Base-by-base conservation (phyloP, 2,888 invertebrate genomes). In the Congeria kusceri region DNA sequence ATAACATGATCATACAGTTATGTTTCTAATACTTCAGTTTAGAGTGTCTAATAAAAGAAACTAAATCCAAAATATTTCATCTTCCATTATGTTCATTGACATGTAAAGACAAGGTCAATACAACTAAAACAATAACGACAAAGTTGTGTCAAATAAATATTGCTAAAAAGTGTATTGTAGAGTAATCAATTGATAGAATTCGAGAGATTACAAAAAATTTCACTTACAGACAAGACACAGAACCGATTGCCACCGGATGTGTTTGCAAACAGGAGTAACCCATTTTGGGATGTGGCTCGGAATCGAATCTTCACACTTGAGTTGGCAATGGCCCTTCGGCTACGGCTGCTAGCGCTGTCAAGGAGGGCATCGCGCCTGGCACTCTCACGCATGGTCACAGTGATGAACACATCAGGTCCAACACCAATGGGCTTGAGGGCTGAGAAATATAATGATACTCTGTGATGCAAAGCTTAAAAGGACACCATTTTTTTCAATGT, bases 231-330 rank as follows among this genome's bases (percentile, higher is more conserved):
- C 4, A 91, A 65, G 20, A 89, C 87, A 84, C 98, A 97, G 90
- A 96, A 97, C 93, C 97, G 97, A 91, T 96, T 96, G 90, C 97
- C 97, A 47, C 97, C 97, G 0, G 96, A 96, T 1, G 97, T 96
- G 0, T 97, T 96, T 1, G 97, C 96, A 92, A 96, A 97, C 86
- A 98, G 95, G n/a, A 99, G 94, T 39, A 98, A 94, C 1, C 98
- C 98, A 89, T 96, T 95, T 57, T 95, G 94, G 90, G 96, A 95
- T 23, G 96, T 95, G 0, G 98, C 98, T 87, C 97, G 95, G 92
- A 98, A 97, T 86, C 96, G 95, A 68, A 98, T 94, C 68, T 97
- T 96, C 25, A 98, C 94, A 4, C 95, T 95, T 93, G 97, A 98
- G 0, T 95, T 79, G 25, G 73, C 70, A 11, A 57, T 67, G 7